These are phyloP conservation scores for Phortica variegata DNA, from an alignment of 1,140 invertebrate genomes.

Conservation along the genomic window DNA sequence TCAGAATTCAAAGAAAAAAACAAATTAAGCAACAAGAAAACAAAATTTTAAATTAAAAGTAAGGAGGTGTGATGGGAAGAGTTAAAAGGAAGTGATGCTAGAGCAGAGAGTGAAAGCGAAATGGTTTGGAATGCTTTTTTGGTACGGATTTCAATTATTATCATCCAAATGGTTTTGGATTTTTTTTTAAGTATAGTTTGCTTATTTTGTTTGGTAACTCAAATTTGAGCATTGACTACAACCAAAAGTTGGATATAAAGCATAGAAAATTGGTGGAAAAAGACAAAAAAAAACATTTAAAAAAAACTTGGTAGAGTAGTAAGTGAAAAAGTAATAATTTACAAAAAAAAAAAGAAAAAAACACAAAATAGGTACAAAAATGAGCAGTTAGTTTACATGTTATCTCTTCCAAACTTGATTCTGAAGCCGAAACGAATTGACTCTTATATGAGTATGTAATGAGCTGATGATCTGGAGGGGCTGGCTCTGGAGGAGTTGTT, in stretches of 20 bases:
- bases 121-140: too few relatives aligned
- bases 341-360: constrained; percentile 4
- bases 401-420: constrained; percentile 68
- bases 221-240: too few relatives aligned
- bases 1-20: too few relatives aligned
- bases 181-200: too few relatives aligned
- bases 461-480: constrained; percentile 73
- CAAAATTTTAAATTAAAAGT: too few relatives aligned
- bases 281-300: constrained; percentile 12
- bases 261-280: constrained; percentile 16
- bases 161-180: too few relatives aligned
- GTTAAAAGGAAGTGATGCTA: too few relatives aligned
- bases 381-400: constrained; percentile 61
- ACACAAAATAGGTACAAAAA: constrained; percentile 16
- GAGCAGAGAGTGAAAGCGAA: too few relatives aligned
- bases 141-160: too few relatives aligned
- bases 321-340: constrained; percentile 13
- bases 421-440: constrained; percentile 62
- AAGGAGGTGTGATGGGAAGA: too few relatives aligned
- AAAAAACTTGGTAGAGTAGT: constrained; percentile 12
- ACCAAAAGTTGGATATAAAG: constrained; percentile 18
- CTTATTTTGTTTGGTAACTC: too few relatives aligned
- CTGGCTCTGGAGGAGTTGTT: constrained; percentile 78
- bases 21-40: too few relatives aligned
- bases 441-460: constrained; percentile 57